Evolutionary conservation across 2,888 invertebrate species (phyloP).

Genomic region (Erannis defoliaria): DNA sequence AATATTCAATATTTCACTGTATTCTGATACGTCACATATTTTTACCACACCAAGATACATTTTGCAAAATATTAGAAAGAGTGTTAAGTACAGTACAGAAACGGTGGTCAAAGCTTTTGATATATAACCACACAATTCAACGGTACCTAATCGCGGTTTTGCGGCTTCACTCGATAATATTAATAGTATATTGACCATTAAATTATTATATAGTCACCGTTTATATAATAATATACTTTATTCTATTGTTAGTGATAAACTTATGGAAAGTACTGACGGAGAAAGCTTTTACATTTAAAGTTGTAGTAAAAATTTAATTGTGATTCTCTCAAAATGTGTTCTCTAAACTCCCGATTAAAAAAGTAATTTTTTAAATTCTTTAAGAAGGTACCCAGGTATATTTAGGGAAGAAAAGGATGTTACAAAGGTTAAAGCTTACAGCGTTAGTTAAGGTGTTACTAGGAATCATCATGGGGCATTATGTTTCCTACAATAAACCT

Average conservation of each 20-base stretch:
- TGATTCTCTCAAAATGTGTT: too few relatives aligned
- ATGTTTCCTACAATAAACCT: too few relatives aligned
- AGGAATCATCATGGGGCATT: too few relatives aligned
- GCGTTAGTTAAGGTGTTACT: too few relatives aligned
- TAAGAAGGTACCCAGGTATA: too few relatives aligned
- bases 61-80: slow-evolving; percentile 34
- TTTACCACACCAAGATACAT: background rate
- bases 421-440: too few relatives aligned
- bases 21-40: background rate
- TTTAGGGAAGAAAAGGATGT: too few relatives aligned
- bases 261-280: slow-evolving; percentile 11
- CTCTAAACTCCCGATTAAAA: too few relatives aligned
- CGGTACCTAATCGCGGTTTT: slow-evolving; percentile 41
- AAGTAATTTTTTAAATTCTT: too few relatives aligned
- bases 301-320: background rate
- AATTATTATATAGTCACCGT: too few relatives aligned
- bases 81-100: slow-evolving; percentile 30
- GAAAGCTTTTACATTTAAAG: background rate
- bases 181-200: slow-evolving; percentile 27
- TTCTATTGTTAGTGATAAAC: slow-evolving; percentile 25
- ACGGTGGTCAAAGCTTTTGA: slow-evolving; percentile 26
- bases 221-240: too few relatives aligned
- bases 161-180: slow-evolving; percentile 44
- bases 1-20: too few relatives aligned
- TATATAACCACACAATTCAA: slow-evolving; percentile 45